These are phyloP conservation scores for Meloidogyne exigua DNA, from an alignment of 1,140 invertebrate species.

Conservation along the genomic window DNA sequence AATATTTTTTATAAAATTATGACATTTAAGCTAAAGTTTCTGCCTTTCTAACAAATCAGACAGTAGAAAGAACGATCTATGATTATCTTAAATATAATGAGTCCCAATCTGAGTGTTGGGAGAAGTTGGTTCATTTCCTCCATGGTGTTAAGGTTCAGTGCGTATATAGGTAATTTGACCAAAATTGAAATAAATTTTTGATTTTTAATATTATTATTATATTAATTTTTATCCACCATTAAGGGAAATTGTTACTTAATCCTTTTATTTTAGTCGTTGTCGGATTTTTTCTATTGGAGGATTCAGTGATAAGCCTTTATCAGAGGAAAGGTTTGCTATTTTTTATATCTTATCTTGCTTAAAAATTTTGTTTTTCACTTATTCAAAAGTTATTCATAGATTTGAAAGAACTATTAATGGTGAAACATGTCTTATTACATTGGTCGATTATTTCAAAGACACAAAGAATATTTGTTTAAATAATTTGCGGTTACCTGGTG, in stretches of 20 bases:
- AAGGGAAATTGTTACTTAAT: too few species aligned
- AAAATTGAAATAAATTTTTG: too few species aligned
- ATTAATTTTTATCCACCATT: too few species aligned
- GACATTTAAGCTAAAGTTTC: not conserved
- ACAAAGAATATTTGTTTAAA: not conserved
- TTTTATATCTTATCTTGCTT: too few species aligned
- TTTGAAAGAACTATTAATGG: not conserved
- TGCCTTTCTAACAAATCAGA: not conserved
- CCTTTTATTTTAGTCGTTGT: conserved; percentile 23
- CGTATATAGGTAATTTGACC: not conserved
- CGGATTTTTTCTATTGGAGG: conserved; percentile 35
- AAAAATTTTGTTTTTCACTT: not conserved
- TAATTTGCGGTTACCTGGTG: not conserved
- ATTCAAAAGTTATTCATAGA: not conserved
- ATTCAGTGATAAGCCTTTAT: conserved; percentile 34
- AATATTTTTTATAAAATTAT: not conserved
- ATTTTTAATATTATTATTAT: too few species aligned
- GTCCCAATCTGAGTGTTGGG: conserved; percentile 7
- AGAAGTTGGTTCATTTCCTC: not conserved
- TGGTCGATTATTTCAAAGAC: not conserved
- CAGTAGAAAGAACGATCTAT: not conserved
- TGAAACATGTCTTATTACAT: not conserved
- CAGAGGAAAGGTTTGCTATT: conserved; percentile 22
- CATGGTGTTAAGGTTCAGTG: conserved; percentile 31
- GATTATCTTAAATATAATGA: not conserved